Base-by-base conservation (phyloP, 2,888 invertebrate genomes). In the Tanytarsus gracilentus region DNA sequence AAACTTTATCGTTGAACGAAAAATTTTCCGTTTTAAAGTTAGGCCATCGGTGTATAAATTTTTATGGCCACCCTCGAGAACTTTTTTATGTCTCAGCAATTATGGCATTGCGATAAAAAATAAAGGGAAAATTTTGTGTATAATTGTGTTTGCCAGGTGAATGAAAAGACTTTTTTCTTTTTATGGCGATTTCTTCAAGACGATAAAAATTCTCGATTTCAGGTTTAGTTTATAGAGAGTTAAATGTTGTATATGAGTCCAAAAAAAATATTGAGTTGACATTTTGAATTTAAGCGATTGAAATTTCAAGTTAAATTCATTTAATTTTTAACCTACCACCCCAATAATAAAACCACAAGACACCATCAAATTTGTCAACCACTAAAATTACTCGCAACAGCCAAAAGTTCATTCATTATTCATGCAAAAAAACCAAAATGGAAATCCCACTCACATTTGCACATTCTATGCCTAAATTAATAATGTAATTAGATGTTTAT, bases 401-500 rank as follows among this genome's bases (percentile, higher is more conserved):
- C 18, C 18, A 18, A 44, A 44, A 44, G 21, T 44, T 44, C 44
- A 44, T 44, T 23, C 44, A 44, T 44, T 23, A 44, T 44, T 44
- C 18, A 44, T 44, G 21, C 18, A 16, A 33, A 33, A 21, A 44
- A 4, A 21, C 9, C 44, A 18, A 44, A 18, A 23, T 44, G 21
- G 23, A 9, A 11, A 23, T 23, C 23, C 21, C 7, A 36, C 44
- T 23, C 44, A 11, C 33, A 11, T 33, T 9, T 33, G 6, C 33
- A 21, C 44, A 23, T 4, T 18, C 18, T 23, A 44, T 44, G 18
- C 44, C 23, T 44, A 44, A 44, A 23, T 44, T 44, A 44, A 44
- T 44, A 44, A 23, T 23, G 9, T 44, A 44, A 44, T 44, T 44
- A 44, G 44, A 23, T 44, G 44, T 44, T 44, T 44, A 44, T 44